Base-by-base conservation (phyloP, 2,113 vertebrate species). In the Siphamia tubifer region DNA sequence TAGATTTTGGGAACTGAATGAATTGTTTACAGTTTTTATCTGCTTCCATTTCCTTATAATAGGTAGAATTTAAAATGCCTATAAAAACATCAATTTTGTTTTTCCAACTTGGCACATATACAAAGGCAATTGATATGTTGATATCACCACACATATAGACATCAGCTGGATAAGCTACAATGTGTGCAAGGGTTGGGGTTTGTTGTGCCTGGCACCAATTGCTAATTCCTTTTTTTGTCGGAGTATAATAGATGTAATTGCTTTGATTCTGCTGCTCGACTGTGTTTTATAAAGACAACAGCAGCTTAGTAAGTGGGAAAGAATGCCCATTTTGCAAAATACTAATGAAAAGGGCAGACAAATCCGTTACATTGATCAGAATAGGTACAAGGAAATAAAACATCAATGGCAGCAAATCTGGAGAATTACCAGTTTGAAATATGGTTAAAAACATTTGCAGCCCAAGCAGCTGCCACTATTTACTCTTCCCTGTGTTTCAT, bases 381-480 rank as follows among this genome's bases (percentile, higher is more conserved):
- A 34, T 39, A 15, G 19, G 9, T 25, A 12, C 1, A 15, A 6
- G 8, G 5, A 56, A 51, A 42, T 52, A 16, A 39, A 66, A 53
- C 45, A 11, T 27, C 21, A 36, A 19, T 11, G 5, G 21, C 36
- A 8, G 36, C 12, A 27, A 17, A 25, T 8, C 19, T 8, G 27
- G 28, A 42, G 11, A 12, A 11, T 20, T 20, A 17, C 5, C 45
- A 28, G 24, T 55, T 45, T 65, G 9, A 52, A 48, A 62, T 23
- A 52, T 24, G 21, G 31, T 28, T 10, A 27, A 42, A 56, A 51
- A 39, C 30, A 17, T 51, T 19, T 64, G 15, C 13, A 12, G 32
- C 19, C 4, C 8, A 6, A 24, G 57, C 73, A 84, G 64, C 76
- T 82, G 83, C 32, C 30, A 65, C 65, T 56, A 36, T 76, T 71